Base-by-base conservation (phyloP, 2,797 vertebrate genomes). In the Rhinella marina region DNA sequence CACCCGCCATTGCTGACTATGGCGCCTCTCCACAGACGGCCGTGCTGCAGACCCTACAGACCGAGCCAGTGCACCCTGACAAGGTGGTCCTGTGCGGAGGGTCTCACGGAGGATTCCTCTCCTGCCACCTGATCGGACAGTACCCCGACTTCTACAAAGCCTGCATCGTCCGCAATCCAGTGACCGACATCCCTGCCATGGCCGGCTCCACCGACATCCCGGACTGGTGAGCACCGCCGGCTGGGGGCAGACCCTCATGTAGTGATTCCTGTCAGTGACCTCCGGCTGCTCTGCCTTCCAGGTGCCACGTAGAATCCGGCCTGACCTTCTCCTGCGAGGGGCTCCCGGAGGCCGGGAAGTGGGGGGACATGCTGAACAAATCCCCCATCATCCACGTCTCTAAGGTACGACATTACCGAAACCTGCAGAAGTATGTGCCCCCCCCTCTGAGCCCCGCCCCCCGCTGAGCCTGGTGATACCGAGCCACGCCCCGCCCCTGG, bases 31-130 rank as follows among this genome's bases (percentile, higher is more conserved):
- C 88, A 9, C 91, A 96, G 95, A 81, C 96, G 90, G 97, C 97
- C 0, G 97, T 97, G 50, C 95, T 98, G 93, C 95, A 92, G 77
- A 92, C 98, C 85, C 94, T 99, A 86, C 94, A 94, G 90, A 91
- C 93, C 2, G 95, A 92, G 0, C 32, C 57, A 0, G 94, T 97
- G 14, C 95, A 99, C 1, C 7, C 90, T 10, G 70, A 94, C 59
- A 97, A 94, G 0, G 95, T 99, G 66, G 96, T 96, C 0, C 89
- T 99, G 61, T 91, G 94, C 2, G 98, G 98, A 0, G 97, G 98
- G 79, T 99, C 98, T 0, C 98, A 99, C 0, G 98, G 98, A 0
- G 98, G 98, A 86, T 99, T 99, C 93, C 93, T 99, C 91, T 97
- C 97, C 0, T 98, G 97, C 91, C 98, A 99, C 92, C 95, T 99